Evolutionary conservation across 1,140 invertebrate species (phyloP).

Genomic region (Leptinotarsa defecta): DNA sequence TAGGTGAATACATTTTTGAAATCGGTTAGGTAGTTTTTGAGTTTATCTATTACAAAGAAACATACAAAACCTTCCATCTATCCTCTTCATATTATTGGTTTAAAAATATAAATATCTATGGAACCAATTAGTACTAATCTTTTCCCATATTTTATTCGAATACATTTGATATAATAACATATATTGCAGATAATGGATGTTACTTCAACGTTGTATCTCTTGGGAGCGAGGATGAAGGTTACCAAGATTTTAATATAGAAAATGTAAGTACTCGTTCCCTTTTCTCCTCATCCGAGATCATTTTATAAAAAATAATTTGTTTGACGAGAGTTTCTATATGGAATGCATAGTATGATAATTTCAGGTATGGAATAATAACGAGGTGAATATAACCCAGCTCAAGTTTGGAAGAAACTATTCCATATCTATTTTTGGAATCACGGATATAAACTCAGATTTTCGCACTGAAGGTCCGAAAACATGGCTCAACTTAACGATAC

Average conservation of each 20-base stretch:
- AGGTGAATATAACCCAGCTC: constrained; percentile 23
- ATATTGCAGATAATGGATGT: constrained; percentile 12
- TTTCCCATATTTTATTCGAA: background rate
- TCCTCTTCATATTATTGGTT: background rate
- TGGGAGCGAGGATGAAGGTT: constrained; percentile 14
- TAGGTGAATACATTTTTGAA: no score
- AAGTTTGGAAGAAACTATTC: constrained; percentile 29
- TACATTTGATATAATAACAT: background rate
- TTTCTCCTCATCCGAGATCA: background rate
- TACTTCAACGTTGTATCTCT: constrained; percentile 5
- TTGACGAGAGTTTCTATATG: no score
- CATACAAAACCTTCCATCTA: background rate
- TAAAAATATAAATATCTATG: background rate
- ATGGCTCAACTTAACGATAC: constrained; percentile 31
- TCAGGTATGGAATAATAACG: background rate
- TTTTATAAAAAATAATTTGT: background rate
- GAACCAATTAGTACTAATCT: background rate
- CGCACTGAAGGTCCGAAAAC: constrained; percentile 24
- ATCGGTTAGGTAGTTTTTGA: no score
- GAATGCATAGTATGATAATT: background rate
- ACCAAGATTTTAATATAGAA: constrained; percentile 9
- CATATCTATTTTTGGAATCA: constrained; percentile 16
- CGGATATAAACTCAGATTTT: background rate
- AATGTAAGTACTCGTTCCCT: background rate
- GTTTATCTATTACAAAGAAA: background rate